phyloP scores from a whole-genome alignment of 2,797 vertebrate species.

The Sebastes hubbsi region DNA sequence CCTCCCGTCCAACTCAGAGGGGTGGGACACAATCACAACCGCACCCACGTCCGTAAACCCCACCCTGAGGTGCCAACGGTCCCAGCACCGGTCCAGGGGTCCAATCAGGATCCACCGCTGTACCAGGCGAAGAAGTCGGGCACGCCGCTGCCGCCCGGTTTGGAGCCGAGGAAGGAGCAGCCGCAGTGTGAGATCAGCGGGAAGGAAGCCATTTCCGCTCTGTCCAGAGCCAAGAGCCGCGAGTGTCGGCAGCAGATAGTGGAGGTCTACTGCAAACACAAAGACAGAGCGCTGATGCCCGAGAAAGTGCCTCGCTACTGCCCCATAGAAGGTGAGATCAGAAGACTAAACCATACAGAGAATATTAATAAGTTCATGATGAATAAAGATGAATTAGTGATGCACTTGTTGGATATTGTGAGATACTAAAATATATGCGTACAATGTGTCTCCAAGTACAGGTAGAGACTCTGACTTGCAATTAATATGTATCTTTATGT shows the following conservation, averaged over 20 bases:
- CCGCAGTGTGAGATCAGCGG: constrained; percentile 91
- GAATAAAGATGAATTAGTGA: background rate
- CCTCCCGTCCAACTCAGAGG: constrained; percentile 27
- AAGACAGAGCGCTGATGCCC: constrained; percentile 90
- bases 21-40: constrained; percentile 20
- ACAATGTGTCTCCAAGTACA: background rate
- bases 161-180: constrained; percentile 64
- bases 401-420: background rate
- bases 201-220: constrained; percentile 94
- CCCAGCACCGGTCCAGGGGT: background rate
- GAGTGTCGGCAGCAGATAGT: constrained; percentile 93
- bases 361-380: fast-evolving
- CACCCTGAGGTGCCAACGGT: constrained; percentile 26
- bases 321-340: constrained; percentile 89
- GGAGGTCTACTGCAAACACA: constrained; percentile 92
- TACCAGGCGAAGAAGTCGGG: constrained; percentile 21
- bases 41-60: constrained; percentile 17
- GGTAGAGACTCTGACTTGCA: background rate
- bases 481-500: background rate
- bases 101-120: constrained; percentile 52
- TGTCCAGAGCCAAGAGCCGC: constrained; percentile 89
- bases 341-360: background rate
- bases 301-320: constrained; percentile 90
- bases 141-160: constrained; percentile 50
- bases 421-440: background rate